These are phyloP conservation scores for Eulemur mongoz DNA, from an alignment of 2,797 vertebrate species.

Conservation along the genomic window DNA sequence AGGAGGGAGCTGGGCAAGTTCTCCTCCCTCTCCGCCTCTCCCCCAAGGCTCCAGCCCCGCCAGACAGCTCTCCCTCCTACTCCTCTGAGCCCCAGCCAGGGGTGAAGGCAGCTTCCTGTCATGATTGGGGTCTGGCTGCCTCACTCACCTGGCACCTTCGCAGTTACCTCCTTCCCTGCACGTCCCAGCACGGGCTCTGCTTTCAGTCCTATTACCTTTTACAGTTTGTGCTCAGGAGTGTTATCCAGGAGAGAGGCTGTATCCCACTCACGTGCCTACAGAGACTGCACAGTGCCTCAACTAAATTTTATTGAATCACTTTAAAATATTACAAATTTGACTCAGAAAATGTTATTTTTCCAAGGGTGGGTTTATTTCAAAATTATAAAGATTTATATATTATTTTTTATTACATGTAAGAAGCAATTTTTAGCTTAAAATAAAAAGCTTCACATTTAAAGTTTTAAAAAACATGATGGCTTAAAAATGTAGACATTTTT, in stretches of 20 bases:
- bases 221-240: not conserved
- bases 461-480: conserved; percentile 52
- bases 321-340: not conserved
- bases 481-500: conserved; percentile 58
- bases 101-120: not conserved
- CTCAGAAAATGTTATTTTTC: conserved; percentile 48
- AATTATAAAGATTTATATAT: conserved; percentile 76
- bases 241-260: not conserved
- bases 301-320: not conserved
- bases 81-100: not conserved
- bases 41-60: not conserved
- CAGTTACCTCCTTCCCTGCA: not conserved
- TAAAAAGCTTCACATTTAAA: conserved; percentile 77
- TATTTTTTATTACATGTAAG: conserved; percentile 67
- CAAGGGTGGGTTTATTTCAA: conserved; percentile 79
- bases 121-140: not conserved
- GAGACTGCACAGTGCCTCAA: rapidly evolving
- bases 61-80: not conserved
- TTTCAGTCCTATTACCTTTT: not conserved
- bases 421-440: conserved; percentile 77
- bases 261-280: rapidly evolving
- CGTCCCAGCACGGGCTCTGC: not conserved
- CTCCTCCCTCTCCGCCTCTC: not conserved
- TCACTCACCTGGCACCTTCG: not conserved
- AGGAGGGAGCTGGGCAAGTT: not conserved